These are phyloP conservation scores for Drosophila kuntzei DNA, from an alignment of 2,888 invertebrate genomes.

Conservation along the genomic window DNA sequence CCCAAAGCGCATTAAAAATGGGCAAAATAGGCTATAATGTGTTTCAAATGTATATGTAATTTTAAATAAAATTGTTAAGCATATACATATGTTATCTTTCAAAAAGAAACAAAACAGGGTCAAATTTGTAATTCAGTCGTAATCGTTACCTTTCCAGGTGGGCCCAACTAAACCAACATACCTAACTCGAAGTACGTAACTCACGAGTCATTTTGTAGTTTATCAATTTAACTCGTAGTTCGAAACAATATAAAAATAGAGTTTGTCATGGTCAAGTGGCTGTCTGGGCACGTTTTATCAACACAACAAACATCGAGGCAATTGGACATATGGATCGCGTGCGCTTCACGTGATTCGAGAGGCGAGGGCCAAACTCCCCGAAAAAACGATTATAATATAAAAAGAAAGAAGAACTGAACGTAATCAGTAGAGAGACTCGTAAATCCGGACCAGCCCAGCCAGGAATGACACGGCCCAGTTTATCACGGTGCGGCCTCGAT, in stretches of 20 bases:
- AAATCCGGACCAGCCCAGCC: not conserved
- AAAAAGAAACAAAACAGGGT: conserved; percentile 2
- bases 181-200: conserved; percentile 5
- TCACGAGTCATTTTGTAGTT: conserved; percentile 9
- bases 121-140: conserved; percentile 1
- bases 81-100: not conserved
- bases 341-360: conserved; percentile 50
- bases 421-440: conserved; percentile 20
- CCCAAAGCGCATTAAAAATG: too few species aligned
- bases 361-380: not conserved
- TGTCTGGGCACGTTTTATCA: conserved; percentile 42
- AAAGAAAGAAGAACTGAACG: not conserved
- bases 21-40: too few species aligned
- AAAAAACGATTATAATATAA: not conserved
- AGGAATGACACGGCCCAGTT: not conserved
- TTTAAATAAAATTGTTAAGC: too few species aligned
- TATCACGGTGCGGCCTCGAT: not conserved
- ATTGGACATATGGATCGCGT: conserved; percentile 45
- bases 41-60: too few species aligned
- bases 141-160: not conserved
- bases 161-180: not conserved
- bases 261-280: conserved; percentile 40
- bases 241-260: conserved; percentile 4
- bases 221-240: conserved; percentile 15
- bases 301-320: conserved; percentile 25